Conservation (phyloP, 2,113 vertebrate species). For the Montifringilla adamsi region DNA sequence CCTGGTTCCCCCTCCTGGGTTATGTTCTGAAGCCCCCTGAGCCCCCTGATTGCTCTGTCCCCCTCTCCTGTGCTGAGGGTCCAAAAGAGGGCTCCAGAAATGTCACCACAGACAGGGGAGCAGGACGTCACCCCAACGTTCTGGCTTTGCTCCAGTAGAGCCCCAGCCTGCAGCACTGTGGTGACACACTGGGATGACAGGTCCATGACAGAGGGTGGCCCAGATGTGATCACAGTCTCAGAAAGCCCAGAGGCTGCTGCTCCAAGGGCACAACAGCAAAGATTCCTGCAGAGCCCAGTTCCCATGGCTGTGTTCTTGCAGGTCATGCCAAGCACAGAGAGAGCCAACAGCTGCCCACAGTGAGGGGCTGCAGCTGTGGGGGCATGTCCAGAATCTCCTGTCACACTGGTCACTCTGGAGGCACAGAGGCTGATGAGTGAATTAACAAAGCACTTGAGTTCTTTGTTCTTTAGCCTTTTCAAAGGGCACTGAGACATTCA, state of each 20-base stretch:
- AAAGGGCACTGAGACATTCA: neutral
- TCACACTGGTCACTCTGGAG: neutral
- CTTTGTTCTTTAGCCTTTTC: neutral
- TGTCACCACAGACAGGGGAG: neutral
- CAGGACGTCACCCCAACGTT: fast-evolving
- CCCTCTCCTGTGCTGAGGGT: neutral
- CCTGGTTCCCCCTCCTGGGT: neutral
- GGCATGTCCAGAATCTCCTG: neutral
- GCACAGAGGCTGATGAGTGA: neutral
- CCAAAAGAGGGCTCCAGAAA: neutral
- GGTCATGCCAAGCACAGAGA: neutral
- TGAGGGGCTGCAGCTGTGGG: too few relatives aligned
- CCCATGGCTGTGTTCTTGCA: neutral
- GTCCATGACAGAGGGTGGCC: neutral
- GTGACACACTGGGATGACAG: neutral
- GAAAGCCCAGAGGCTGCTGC: neutral
- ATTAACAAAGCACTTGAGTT: neutral
- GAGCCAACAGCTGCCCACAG: neutral
- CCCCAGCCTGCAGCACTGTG: neutral
- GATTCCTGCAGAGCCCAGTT: neutral
- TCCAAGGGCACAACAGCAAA: neutral
- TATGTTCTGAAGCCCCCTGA: neutral
- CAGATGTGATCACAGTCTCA: neutral
- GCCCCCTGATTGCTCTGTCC: neutral
- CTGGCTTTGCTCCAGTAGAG: neutral